Evolutionary conservation across 1,140 invertebrate genomes (phyloP), one percentile per base, ranked within the genome.

Genomic region (Drosophila nigromelanica): DNA sequence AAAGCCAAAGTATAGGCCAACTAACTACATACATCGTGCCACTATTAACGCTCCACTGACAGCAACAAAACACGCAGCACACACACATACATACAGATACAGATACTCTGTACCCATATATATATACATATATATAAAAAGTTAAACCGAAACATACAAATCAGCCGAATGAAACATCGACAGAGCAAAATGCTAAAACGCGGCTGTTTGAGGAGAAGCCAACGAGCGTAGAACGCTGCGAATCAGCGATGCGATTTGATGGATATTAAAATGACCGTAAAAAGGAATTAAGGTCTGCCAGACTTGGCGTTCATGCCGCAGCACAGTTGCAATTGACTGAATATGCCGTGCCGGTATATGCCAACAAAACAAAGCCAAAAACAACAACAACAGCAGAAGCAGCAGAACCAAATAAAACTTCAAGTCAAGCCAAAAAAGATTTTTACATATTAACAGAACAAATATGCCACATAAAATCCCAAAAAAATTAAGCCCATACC

Each of bases 221-320:
- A 89, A 77, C 76, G 60, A 80, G 83, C 83, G 85, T 89, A 83
- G 73, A 89, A 80, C 72, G 79, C 68, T 72, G 81, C 72, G 79
- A 89, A 81, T 80, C 83, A 89, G 85, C 73, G 83, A 89, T 89
- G 76, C 83, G 85, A 89, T 89, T 89, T 89, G 85, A 83, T 89
- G 85, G 82, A 90, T 90, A 90, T 90, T 90, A 90, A 90, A 90
- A 90, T 90, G 87, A 90, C 87, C 87, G 87, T 90, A 90, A 90
- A 90, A 90, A 90, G 87, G 87, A 90, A 90, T 90, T 90, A 90
- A 87, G 87, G 87, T 90, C 87, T 90, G 78, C 64, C 78, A 87
- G 81, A 90, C 81, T 90, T 81, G 73, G 66, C 76, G 76, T 80
- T 85, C 79, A 50, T n/a, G 40, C 11, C 60, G 18, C 52, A 64